Base-by-base conservation (phyloP, 2,113 vertebrate genomes). In the Phaethornis superciliosus region DNA sequence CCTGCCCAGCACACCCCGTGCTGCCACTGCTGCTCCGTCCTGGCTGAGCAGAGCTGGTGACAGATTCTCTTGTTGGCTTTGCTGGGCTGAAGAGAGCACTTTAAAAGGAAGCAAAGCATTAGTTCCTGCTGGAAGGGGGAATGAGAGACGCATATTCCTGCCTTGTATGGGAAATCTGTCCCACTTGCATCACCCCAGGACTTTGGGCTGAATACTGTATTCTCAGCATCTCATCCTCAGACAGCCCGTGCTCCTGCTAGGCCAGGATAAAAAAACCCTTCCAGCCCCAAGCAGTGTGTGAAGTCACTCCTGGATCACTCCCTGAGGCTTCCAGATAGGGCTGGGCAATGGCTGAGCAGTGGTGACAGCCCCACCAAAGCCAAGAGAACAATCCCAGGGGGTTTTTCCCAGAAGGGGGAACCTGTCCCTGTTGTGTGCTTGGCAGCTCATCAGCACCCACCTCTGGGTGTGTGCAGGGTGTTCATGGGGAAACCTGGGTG, bases 151-250 rank as follows among this genome's bases (percentile, higher is more conserved):
- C 30, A 20, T 69, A 10, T 58, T 65, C 62, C 89, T 84, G 91
- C 94, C 94, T 96, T 93, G 93, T 93, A 94, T 96, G 96, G 93
- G 86, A 96, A 96, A 94, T 95, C 3, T 72, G 91, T 77, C 65
- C 35, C 76, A 32, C 78, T n/a, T 65, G 89, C 83, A 89, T 84
- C 92, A 84, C 69, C 74, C 80, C 8, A 28, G 88, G 88, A 88
- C 91, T 93, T 90, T 81, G 81, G 94, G 95, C 70, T 71, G 81
- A 76, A 56, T 35, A 0, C 24, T 7, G 42, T 54, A 26, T 14
- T 86, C 80, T 64, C 2, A 75, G 92, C 83, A 86, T 33, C 95
- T 85, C 72, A 27, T 35, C n/a, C 71, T 55, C 60, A 54, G 70
- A 0, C 58, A 88, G 67, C 40, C 55, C 1, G 1, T 0, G 21